A percentile compares a stretch with the other conserved stretches of the same genome.
These are phyloP conservation scores for Elachura formosa DNA, from an alignment of 2,113 vertebrate genomes.

Conservation along the genomic window DNA sequence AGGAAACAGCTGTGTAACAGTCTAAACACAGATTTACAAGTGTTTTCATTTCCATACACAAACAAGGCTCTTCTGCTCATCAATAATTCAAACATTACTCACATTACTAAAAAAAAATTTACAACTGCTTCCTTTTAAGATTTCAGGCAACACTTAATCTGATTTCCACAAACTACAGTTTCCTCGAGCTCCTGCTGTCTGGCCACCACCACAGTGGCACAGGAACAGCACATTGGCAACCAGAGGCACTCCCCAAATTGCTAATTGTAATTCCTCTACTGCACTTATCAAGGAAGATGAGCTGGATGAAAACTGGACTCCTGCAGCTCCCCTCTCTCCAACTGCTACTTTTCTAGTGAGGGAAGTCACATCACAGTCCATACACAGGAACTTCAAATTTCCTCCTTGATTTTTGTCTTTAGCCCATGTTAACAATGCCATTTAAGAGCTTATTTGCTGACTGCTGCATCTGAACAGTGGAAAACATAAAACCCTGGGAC, in stretches of 20 bases:
- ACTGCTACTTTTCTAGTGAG: neutral
- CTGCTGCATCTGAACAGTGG: neutral
- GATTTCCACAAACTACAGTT: neutral
- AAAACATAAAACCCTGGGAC: neutral
- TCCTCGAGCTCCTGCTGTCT: neutral
- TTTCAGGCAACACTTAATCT: neutral
- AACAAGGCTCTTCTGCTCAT: neutral
- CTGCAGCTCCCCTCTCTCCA: neutral
- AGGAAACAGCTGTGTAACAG: neutral
- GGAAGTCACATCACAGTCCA: neutral
- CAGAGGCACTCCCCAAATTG: neutral
- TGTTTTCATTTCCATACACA: neutral
- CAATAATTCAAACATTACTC: neutral
- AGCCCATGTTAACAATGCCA: neutral
- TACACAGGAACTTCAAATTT: neutral
- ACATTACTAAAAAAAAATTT: neutral
- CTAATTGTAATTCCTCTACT: neutral
- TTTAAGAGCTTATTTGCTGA: neutral
- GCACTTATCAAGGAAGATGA: neutral
- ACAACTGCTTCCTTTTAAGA: neutral
- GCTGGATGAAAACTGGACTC: neutral
- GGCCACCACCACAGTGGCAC: neutral
- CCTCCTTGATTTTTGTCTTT: neutral
- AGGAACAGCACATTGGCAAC: neutral
- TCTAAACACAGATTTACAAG: neutral